Conservation (phyloP, 23 tunicate species). For the Corella eumyota region DNA sequence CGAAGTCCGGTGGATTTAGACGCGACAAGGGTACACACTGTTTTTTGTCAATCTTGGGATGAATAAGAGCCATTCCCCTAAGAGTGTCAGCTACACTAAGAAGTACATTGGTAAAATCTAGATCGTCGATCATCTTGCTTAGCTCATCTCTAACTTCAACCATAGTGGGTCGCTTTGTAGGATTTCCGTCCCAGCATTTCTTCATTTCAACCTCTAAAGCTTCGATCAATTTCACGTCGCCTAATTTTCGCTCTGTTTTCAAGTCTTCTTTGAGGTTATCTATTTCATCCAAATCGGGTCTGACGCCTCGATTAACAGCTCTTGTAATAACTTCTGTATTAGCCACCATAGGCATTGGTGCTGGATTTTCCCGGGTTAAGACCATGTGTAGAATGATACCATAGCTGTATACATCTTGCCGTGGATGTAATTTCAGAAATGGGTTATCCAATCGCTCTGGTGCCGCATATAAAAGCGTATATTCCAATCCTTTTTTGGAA, state of each 20-base stretch:
- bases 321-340: too few relatives aligned
- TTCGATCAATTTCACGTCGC: background rate
- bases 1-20: too few relatives aligned
- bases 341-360: too few relatives aligned
- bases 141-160: background rate
- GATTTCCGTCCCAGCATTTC: background rate
- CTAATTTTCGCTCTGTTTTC: background rate
- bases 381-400: background rate
- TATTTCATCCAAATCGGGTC: too few relatives aligned
- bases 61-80: background rate
- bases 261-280: too few relatives aligned
- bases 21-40: too few relatives aligned
- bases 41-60: too few relatives aligned
- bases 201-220: background rate
- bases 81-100: background rate
- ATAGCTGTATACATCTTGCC: constrained; percentile 3
- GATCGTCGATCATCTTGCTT: background rate
- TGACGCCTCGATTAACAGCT: too few relatives aligned
- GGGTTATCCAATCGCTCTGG: background rate
- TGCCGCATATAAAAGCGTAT: constrained; percentile 1
- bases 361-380: background rate
- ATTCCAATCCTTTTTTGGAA: background rate
- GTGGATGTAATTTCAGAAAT: background rate
- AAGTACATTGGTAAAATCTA: background rate
- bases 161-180: background rate